Evolutionary conservation across 2,113 vertebrate genomes (phyloP).

Genomic region (Platycercus adscitus): DNA sequence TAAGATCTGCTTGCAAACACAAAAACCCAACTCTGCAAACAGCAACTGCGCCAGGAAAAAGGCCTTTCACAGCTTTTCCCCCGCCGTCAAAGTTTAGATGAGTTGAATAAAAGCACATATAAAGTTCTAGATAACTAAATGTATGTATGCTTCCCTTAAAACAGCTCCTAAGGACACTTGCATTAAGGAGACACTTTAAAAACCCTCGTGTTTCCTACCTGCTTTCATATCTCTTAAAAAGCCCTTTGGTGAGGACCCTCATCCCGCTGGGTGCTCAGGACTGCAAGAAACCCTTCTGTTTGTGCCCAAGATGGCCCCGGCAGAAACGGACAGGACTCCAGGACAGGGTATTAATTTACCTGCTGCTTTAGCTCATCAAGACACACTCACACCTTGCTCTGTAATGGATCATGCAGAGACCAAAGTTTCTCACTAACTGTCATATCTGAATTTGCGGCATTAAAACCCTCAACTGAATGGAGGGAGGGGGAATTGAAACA

Average conservation of each 20-base stretch:
- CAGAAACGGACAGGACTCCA: background rate
- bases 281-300: conserved; percentile 20
- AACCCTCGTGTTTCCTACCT: background rate
- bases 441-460: accelerated
- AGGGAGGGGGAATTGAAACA: background rate
- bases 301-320: conserved; percentile 6
- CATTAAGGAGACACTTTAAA: conserved; percentile 5
- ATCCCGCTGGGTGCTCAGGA: background rate
- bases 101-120: background rate
- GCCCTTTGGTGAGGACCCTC: background rate
- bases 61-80: background rate
- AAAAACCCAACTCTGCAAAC: conserved; percentile 36
- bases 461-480: background rate
- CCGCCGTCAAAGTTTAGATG: background rate
- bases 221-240: background rate
- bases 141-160: background rate
- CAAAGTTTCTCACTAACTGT: background rate
- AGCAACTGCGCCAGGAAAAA: background rate
- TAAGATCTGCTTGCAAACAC: conserved; percentile 59
- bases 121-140: conserved; percentile 9
- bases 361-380: conserved; percentile 33
- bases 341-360: conserved; percentile 28
- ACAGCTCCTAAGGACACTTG: background rate
- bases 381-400: conserved; percentile 28
- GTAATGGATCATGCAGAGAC: background rate